These are phyloP conservation scores for Hecatera dysodea DNA, from an alignment of 2,888 invertebrate genomes.

Conservation along the genomic window DNA sequence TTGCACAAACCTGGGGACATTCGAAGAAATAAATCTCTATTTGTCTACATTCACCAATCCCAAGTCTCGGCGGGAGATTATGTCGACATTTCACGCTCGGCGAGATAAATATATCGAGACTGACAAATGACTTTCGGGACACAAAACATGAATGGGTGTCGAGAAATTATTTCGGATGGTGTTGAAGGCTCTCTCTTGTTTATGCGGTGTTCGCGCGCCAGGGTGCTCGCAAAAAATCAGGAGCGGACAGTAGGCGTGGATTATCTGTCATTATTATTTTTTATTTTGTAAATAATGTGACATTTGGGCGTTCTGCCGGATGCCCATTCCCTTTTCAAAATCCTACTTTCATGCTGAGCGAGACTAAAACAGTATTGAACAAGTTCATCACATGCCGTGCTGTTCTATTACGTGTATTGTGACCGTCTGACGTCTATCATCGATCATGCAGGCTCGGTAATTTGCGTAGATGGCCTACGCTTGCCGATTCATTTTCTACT, in stretches of 20 bases:
- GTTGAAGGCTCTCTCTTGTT: constrained; percentile 80
- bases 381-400: constrained; percentile 25
- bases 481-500: constrained; percentile 45
- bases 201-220: constrained; percentile 71
- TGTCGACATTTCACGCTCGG: constrained; percentile 74
- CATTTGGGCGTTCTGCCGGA: constrained; percentile 61
- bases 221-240: constrained; percentile 79
- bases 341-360: constrained; percentile 40
- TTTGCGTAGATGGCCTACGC: constrained; percentile 22
- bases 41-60: constrained; percentile 85
- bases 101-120: constrained; percentile 70
- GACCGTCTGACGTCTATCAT: constrained; percentile 49
- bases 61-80: constrained; percentile 72
- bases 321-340: constrained; percentile 54
- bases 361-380: constrained; percentile 28
- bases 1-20: constrained; percentile 81
- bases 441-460: constrained; percentile 56
- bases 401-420: constrained; percentile 29
- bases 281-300: constrained; percentile 72
- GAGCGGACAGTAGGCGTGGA: constrained; percentile 76
- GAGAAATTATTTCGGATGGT: constrained; percentile 67
- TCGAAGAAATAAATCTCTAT: constrained; percentile 84
- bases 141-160: constrained; percentile 59
- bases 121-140: constrained; percentile 68
- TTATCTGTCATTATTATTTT: constrained; percentile 76